Percentiles rank a stretch among this genome's conserved stretches.
Evolutionary conservation across 2,113 vertebrate genomes (phyloP).

Genomic region (Uria aalge): DNA sequence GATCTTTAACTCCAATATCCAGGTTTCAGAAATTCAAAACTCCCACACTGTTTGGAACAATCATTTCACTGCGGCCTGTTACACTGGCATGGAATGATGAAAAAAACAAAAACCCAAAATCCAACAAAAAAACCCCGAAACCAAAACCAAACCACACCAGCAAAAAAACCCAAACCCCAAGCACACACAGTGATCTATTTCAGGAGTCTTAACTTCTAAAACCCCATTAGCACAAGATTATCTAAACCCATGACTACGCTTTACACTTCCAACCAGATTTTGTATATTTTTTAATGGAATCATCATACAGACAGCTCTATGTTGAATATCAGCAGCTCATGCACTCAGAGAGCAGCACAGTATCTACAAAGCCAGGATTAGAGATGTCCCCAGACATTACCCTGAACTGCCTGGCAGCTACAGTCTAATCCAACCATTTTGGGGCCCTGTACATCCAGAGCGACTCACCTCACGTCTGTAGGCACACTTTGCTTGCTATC

Average conservation of each 20-base stretch:
- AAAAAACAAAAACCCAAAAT: not conserved
- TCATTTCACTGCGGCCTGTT: not conserved
- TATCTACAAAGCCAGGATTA: not conserved
- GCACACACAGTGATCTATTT: not conserved
- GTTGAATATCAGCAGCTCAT: not conserved
- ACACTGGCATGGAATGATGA: not conserved
- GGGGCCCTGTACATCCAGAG: not conserved
- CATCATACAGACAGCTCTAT: not conserved
- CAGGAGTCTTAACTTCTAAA: not conserved
- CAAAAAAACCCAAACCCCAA: not conserved
- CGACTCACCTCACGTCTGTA: rapidly evolving
- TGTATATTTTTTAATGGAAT: not conserved
- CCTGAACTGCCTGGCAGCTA: not conserved
- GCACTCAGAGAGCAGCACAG: not conserved
- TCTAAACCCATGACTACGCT: not conserved
- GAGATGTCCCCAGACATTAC: rapidly evolving
- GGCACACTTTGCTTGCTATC: not conserved
- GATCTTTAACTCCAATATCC: not conserved
- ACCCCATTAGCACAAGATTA: not conserved
- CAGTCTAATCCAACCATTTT: not conserved
- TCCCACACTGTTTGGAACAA: not conserved
- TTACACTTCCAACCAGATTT: not conserved
- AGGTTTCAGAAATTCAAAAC: not conserved
- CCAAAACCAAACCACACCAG: too few relatives aligned
- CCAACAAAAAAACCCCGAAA: not conserved